phyloP scores from a whole-genome alignment of 2,113 vertebrate genomes.

The Paradisaea rubra region DNA sequence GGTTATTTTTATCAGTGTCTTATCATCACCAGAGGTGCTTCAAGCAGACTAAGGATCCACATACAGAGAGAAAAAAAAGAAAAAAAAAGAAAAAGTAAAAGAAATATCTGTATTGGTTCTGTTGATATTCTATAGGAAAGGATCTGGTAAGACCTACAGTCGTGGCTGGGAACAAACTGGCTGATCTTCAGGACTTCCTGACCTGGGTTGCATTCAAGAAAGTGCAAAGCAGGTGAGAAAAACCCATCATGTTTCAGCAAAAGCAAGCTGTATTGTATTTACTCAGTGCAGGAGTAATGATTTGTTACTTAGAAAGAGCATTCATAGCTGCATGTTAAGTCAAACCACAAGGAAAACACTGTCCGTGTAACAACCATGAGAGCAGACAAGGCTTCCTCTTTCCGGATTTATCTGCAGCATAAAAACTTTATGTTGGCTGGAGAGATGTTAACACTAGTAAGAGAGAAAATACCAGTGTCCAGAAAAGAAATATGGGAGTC shows the following conservation, averaged over 20 bases:
- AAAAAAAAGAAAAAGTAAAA: no score
- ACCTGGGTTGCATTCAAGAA: background rate
- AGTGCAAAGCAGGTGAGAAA: background rate
- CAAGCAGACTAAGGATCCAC: background rate
- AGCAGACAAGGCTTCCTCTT: background rate
- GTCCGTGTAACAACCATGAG: background rate
- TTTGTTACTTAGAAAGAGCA: background rate
- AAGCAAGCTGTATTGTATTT: background rate
- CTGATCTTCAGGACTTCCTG: background rate
- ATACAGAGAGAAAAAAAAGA: accelerated
- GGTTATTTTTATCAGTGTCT: background rate
- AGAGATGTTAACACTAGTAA: background rate
- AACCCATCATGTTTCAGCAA: background rate
- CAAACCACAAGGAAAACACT: background rate
- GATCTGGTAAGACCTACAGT: background rate
- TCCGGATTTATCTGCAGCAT: background rate
- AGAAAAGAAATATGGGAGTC: background rate
- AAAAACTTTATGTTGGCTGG: background rate
- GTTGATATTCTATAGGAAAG: background rate
- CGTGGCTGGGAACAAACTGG: background rate
- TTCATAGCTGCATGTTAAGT: background rate
- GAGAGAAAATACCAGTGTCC: background rate
- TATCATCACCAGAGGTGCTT: background rate
- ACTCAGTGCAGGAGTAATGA: background rate
- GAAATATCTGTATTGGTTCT: background rate